Conservation (phyloP, 2,113 vertebrate species). For the Dicerorhinus sumatrensis region DNA sequence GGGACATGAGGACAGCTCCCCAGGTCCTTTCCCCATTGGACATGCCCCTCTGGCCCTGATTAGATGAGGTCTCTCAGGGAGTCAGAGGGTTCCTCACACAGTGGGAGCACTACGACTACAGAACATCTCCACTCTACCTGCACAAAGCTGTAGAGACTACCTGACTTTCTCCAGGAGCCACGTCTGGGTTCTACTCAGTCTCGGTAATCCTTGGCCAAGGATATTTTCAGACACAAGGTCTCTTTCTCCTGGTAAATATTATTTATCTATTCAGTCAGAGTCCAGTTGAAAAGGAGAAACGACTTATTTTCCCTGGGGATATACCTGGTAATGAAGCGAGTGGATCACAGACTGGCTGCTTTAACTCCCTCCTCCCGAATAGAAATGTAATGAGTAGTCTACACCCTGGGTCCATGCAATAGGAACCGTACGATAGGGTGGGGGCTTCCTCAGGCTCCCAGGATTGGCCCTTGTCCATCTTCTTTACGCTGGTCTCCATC, state of each 20-base stretch:
- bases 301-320: background rate
- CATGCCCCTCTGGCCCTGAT: background rate
- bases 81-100: background rate
- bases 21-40: background rate
- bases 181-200: background rate
- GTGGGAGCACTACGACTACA: background rate
- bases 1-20: rapidly evolving
- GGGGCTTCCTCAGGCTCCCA: background rate
- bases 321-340: background rate
- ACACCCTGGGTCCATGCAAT: no score
- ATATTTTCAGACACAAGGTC: background rate
- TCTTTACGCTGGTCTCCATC: background rate
- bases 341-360: background rate
- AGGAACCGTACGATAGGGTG: rapidly evolving
- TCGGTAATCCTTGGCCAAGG: background rate
- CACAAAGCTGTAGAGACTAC: background rate
- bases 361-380: background rate
- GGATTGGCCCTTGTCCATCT: background rate
- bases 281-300: background rate
- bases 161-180: background rate
- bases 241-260: background rate
- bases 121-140: no score
- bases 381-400: background rate
- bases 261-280: background rate
- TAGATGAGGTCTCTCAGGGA: background rate